Base-by-base conservation (phyloP, 2,888 invertebrate genomes). In the Liopterus haemorrhoidalis region DNA sequence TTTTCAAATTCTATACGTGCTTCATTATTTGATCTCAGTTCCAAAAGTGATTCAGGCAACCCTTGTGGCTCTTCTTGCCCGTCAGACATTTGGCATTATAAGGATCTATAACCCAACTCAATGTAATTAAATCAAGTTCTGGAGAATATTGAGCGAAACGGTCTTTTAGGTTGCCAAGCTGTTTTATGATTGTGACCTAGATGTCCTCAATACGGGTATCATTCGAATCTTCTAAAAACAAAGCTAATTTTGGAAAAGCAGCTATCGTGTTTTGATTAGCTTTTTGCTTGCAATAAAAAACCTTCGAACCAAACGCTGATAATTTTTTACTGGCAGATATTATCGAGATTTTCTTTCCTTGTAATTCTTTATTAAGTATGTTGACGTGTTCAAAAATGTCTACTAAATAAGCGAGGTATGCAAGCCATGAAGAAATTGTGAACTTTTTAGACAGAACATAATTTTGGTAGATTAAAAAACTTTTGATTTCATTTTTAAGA, bases 141-240 rank as follows among this genome's bases (percentile, higher is more conserved):
- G 51, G 51, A 51, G 53, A 51, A 46, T 53, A 54, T 46, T 53
- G 42, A 25, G 50, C 50, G 35, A 53, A 53, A 45, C 53, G 50
- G 52, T 53, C 31, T 53, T 45, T 53, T 49, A 51, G 52, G 48
- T 52, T 50, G 50, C 41, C 49, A 53, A 51, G 53, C 51, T 53
- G 49, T 45, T 47, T 54, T 48, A 54, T 36, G 50, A 54, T 42
- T 49, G 49, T 50, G 49, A 50, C 41, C 44, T 51, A 50, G 50
- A 50, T 49, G 49, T 50, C 50, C 48, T n/a, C 46, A 51, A 52
- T 52, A 52, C 49, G 49, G 48, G 49, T 48, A 51, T 48, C 51
- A 48, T 53, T 49, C 35, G 42, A 49, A 53, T 53, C 49, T 50
- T 49, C 47, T 47, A 52, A 48, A 52, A 50, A 48, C 47, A 49